These are phyloP conservation scores for Panurus biarmicus DNA, from an alignment of 2,113 vertebrate genomes.

Conservation along the genomic window DNA sequence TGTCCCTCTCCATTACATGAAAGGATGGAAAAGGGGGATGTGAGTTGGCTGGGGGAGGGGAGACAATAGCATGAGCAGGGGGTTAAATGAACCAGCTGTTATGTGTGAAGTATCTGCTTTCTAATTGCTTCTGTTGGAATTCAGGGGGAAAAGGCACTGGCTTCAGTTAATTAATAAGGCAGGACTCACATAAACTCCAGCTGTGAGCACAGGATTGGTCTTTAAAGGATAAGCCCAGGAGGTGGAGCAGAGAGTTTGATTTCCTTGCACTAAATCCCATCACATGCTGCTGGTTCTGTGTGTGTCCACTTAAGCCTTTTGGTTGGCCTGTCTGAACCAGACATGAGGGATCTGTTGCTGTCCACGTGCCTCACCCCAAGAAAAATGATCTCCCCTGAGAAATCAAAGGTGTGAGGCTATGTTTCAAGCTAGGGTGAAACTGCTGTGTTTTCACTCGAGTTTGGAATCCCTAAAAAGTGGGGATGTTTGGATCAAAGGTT, in stretches of 20 bases:
- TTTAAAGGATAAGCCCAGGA: slow-evolving; percentile 53
- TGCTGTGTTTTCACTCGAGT: not conserved
- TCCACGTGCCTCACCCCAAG: not conserved
- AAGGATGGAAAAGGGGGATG: not conserved
- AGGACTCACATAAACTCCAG: slow-evolving; percentile 63
- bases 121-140: slow-evolving; percentile 62
- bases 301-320: slow-evolving; percentile 35
- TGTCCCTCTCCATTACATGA: not conserved
- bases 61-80: not conserved
- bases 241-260: slow-evolving; percentile 41
- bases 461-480: not conserved
- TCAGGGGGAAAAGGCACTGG: not conserved
- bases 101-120: slow-evolving; percentile 55
- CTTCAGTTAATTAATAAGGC: slow-evolving; percentile 67
- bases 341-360: slow-evolving; percentile 8
- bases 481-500: not conserved
- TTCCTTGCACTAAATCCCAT: slow-evolving; percentile 35
- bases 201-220: slow-evolving; percentile 60
- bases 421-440: not conserved
- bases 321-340: slow-evolving; percentile 27
- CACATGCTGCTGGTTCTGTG: slow-evolving; percentile 34
- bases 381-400: slow-evolving; percentile 30
- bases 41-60: not conserved
- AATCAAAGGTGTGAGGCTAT: slow-evolving; percentile 30
- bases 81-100: slow-evolving; percentile 54